Evolutionary conservation across 1,140 invertebrate species (phyloP), one percentile per base, ranked within the genome.

Genomic region (Anastrepha ludens): DNA sequence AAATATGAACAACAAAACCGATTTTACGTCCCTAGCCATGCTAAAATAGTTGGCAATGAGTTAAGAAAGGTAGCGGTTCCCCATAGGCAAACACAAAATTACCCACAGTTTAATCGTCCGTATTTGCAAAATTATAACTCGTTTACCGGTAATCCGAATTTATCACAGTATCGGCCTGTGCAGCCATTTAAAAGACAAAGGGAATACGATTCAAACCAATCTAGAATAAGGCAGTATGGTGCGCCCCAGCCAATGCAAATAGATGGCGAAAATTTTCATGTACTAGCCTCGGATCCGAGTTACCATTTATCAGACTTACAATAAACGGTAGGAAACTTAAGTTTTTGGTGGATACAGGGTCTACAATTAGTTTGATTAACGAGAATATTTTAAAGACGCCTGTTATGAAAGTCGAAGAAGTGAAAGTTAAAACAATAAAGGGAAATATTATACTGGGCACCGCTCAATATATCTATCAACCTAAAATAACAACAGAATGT

Each of bases 341-440:
- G 6, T 67, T 67, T 67, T 67, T 67, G n/a, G n/a, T 67, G 9
- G 64, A 67, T 67, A 67, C 64, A 67, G 64, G 64, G 9, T 67
- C 64, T 15, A 15, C 64, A 15, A n/a, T 67, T n/a, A 67, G 64
- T 39, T 39, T 67, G n/a, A 67, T 67, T 20, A 11, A 67, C 6
- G 9, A 9, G 29, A 67, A 67, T 67, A 67, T 7, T 8, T 11
- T 67, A 67, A 67, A 67, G 6, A 67, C 8, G 7, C 9, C 9
- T 15, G 6, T 39, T 7, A 39, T 20, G 3, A 11, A 8, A 15
- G 7, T n/a, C 0, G 6, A 67, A 7, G 0, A 9, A 15, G n/a
- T 17, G n/a, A 20, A 7, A 11, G 6, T 67, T 11, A 67, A n/a
- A 67, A 67, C 64, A 8, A n/a, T 67, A 15, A 67, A 6, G 9